phyloP scores from a whole-genome alignment of 1,140 invertebrate genomes.

The Apis cerana region DNA sequence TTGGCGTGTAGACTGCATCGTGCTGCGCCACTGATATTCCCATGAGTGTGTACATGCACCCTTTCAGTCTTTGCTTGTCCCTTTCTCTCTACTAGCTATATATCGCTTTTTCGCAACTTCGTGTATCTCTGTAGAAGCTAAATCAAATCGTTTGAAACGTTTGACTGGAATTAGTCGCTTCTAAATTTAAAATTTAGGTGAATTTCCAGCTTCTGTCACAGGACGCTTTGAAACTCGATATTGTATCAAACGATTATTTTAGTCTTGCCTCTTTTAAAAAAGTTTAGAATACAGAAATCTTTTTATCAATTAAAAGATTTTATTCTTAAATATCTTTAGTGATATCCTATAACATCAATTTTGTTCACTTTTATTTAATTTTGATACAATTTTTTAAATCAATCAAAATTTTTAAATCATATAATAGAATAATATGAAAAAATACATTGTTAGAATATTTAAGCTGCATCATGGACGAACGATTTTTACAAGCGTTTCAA shows the following conservation, averaged over 20 bases:
- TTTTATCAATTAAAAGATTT: no score
- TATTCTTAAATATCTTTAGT: no score
- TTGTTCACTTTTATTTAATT: no score
- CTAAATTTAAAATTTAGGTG: background rate
- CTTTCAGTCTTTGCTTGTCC: background rate
- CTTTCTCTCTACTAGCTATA: background rate
- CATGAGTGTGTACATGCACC: background rate
- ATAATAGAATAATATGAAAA: no score
- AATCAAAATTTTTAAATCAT: no score
- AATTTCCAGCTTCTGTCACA: background rate
- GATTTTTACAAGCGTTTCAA: background rate
- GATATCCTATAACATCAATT: no score
- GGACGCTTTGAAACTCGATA: background rate
- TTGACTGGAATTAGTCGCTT: background rate
- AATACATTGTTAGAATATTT: background rate
- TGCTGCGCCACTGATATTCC: background rate
- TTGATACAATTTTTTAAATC: no score
- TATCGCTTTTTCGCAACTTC: background rate
- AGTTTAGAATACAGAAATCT: no score
- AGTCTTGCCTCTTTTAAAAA: background rate
- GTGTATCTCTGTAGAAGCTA: background rate
- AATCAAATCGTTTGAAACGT: background rate
- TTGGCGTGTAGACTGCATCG: background rate
- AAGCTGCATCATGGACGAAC: background rate
- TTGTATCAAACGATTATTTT: background rate